A percentile compares a stretch with the other conserved stretches of the same genome.
Conservation (phyloP, 2,888 invertebrate genomes). For the Pilophorus perplexus region DNA sequence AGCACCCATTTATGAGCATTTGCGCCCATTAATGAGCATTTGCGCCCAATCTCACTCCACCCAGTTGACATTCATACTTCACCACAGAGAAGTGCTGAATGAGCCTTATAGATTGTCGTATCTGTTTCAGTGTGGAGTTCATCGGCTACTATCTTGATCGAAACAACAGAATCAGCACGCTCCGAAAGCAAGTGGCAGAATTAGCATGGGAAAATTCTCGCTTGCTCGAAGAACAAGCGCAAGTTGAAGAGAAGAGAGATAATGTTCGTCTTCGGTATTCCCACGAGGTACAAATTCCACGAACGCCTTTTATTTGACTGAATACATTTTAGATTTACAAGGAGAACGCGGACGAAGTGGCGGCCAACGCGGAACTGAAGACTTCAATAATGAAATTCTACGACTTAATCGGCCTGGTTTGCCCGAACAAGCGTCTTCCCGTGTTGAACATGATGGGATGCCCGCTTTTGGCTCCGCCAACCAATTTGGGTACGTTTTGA, state of each 20-base stretch:
- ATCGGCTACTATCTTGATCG: slow-evolving; percentile 91
- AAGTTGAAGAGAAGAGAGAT: slow-evolving; percentile 58
- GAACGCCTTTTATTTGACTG: no score
- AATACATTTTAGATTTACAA: slow-evolving; percentile 57
- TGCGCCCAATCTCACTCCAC: no score
- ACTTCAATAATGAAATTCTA: slow-evolving; percentile 60
- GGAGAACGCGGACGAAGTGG: slow-evolving; percentile 64
- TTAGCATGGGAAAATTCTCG: slow-evolving; percentile 71
- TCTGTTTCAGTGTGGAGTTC: slow-evolving; percentile 80
- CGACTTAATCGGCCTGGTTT: slow-evolving; percentile 47
- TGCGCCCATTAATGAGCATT: no score
- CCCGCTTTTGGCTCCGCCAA: slow-evolving; percentile 39
- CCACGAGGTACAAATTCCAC: no score
- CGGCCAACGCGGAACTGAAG: slow-evolving; percentile 61
- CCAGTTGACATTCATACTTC: no score
- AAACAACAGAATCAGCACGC: slow-evolving; percentile 73
- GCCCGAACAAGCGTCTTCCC: slow-evolving; percentile 49
- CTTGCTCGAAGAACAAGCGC: slow-evolving; percentile 74
- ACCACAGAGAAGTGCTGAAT: no score
- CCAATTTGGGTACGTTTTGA: no score
- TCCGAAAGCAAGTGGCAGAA: slow-evolving; percentile 73
- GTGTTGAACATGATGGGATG: slow-evolving; percentile 46
- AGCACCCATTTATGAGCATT: no score
- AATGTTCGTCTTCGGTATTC: slow-evolving; percentile 19
- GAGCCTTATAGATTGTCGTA: no score